A percentile compares a stretch with the other conserved stretches of the same genome.
Conservation (phyloP, 2,797 vertebrate genomes). For the Chrysocyon brachyurus region DNA sequence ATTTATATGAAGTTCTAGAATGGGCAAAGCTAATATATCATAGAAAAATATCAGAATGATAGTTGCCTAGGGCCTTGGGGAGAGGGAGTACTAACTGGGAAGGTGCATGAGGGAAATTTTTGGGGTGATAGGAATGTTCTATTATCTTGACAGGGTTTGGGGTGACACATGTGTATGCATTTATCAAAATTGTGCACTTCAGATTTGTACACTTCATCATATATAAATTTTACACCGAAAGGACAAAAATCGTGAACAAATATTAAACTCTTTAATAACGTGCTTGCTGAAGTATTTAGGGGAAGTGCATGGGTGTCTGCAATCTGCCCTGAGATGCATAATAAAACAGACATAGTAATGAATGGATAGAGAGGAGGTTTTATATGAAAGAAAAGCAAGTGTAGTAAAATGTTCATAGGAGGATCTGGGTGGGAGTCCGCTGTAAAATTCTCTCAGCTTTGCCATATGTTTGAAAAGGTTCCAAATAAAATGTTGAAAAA, state of each 20-base stretch:
- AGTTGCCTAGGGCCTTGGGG: neutral
- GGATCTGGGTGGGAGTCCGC: neutral
- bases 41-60: neutral
- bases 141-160: neutral
- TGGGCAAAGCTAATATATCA: neutral
- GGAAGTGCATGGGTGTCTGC: neutral
- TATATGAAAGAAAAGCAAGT: neutral
- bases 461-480: neutral
- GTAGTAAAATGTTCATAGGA: neutral
- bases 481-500: neutral
- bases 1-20: neutral
- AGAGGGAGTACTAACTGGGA: neutral
- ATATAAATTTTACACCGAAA: neutral
- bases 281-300: neutral
- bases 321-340: neutral
- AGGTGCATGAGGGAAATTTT: neutral
- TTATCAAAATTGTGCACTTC: neutral
- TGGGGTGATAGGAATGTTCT: neutral
- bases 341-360: neutral
- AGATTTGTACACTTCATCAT: neutral
- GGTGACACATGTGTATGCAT: neutral
- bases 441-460: neutral
- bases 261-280: neutral
- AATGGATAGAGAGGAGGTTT: neutral
- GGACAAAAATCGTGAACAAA: neutral